Evolutionary conservation across 2,888 invertebrate genomes (phyloP), one percentile per base, ranked within the genome.

Genomic region (Nomada flava): DNA sequence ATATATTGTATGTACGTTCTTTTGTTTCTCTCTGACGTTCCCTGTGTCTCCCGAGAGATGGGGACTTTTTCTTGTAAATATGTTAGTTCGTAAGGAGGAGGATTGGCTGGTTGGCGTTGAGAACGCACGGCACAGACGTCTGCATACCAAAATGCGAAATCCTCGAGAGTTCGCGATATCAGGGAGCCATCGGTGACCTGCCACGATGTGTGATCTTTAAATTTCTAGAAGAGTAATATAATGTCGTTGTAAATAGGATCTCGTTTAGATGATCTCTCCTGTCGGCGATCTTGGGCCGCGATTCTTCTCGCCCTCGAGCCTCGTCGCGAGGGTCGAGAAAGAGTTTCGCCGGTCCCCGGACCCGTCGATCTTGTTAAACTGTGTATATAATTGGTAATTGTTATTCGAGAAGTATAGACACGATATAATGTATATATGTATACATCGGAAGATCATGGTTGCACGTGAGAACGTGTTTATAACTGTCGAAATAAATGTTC

Each of bases 401-500:
- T 89, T 89, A 83, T 79, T 79, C 63, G 55, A 81, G 76, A 67
- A 29, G 36, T 82, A 76, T 80, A 73, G 29, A 65, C 68, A 73
- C 60, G 26, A 68, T 82, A 72, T 73, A 42, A 42, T 72, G 71
- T 82, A 69, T 71, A 79, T 82, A 79, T 79, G 70, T 79, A 77
- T 67, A 76, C 73, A 78, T 52, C 44, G 4, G 52, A 15, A 11
- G 15, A 59, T 23, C 62, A 62, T n/a, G 74, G 76, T 44, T 29
- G 23, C 60, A 63, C 67, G 57, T 50, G 72, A 42, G 9, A 29
- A 57, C 68, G 55, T 59, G 72, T 72, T 76, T 82, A 87, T 20
- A 65, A 85, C 68, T 78, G 73, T 81, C 57, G 36, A 89, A 91
- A 91, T 91, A 91, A 91, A 91, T 91, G 91, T 91, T 84, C 77